Base-by-base conservation (phyloP, 2,113 vertebrate species). In the Cebus imitator region DNA sequence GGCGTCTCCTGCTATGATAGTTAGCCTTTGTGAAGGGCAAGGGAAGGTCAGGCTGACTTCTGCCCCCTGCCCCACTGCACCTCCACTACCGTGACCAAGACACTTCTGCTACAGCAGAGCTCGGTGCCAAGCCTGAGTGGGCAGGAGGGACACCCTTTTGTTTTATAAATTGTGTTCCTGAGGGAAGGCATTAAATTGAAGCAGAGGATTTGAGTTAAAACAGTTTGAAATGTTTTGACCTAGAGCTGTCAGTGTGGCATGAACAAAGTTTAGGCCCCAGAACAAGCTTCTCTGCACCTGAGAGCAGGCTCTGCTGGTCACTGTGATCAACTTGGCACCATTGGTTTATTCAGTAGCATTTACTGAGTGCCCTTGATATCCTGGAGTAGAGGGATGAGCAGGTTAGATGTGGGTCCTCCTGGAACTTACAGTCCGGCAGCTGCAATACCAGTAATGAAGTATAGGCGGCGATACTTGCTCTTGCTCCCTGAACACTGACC, bases 41-140 rank as follows among this genome's bases (percentile, higher is more conserved):
- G 64, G 55, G 3, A 55, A 66, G 57, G 52, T 5, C 32, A 86
- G 48, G n/a, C 80, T 52, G 61, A n/a, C n/a, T 48, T 25, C 43
- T 20, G 45, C 14, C 5, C 64, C 73, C 14, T 0, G 0, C 0
- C 66, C n/a, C 43, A 7, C 8, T 20, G 25, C 43, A 45, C n/a
- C n/a, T 40, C 9, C 20, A 61, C 35, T 18, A 20, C 18, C 2
- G 0, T 40, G 79, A 66, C 91, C 12, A 23, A 35, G 37, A 40
- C 9, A 5, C 4, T 35, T 48, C 20, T 17, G 8, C 48, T 35
- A 4, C 4, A 6, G 45, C 55, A 55, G 7, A 37, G 27, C 61
- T 25, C 18, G 21, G 27, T 2, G 7, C 11, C 17, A 52, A 57
- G 37, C 20, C 32, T 18, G 2, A 48, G 40, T 8, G 16, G 27